Conservation (phyloP, 2,113 vertebrate genomes). For the Lagopus muta region DNA sequence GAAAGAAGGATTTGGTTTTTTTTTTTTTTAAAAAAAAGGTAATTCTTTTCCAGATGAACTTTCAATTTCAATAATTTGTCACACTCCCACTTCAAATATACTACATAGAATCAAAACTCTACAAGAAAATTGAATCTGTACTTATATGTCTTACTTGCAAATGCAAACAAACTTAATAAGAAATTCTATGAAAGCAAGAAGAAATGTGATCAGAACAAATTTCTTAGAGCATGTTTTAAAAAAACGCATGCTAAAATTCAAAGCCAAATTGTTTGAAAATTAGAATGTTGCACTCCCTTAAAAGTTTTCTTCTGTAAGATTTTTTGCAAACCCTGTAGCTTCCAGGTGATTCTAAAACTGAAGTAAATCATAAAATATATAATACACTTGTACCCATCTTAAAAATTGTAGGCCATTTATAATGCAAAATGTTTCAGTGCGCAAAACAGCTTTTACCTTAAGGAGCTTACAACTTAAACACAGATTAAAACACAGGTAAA, state of each 20-base stretch:
- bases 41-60: slow-evolving; percentile 2
- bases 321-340: neutral
- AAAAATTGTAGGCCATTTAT: neutral
- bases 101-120: neutral
- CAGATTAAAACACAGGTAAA: neutral
- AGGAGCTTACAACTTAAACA: neutral
- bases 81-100: slow-evolving; percentile 23
- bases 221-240: neutral
- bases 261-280: neutral
- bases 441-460: neutral
- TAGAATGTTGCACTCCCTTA: neutral
- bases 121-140: neutral
- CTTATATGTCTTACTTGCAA: neutral
- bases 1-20: neutral
- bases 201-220: neutral
- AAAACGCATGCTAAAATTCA: neutral
- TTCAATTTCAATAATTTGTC: slow-evolving; percentile 28
- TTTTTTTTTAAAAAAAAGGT: neutral
- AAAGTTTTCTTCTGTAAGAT: neutral
- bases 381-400: fast-evolving
- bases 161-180: neutral
- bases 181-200: neutral
- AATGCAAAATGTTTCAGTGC: neutral
- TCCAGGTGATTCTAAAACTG: neutral
- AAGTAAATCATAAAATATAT: neutral